Conservation (phyloP, 2,797 vertebrate species). For the Buceros bicornis region DNA sequence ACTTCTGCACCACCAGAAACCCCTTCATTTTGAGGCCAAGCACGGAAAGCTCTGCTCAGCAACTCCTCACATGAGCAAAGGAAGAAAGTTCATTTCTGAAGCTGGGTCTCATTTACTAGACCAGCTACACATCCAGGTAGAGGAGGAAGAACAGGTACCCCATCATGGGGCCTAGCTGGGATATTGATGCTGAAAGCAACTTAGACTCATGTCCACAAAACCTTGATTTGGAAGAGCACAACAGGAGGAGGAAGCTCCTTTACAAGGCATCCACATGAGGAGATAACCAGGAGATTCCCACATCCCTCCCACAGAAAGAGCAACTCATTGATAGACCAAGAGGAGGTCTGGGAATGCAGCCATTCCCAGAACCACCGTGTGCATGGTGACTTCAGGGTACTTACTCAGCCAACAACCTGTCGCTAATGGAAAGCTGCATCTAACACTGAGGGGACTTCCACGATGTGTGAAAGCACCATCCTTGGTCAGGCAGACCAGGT, state of each 20-base stretch:
- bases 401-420: slow-evolving; percentile 39
- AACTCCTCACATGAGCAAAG: not conserved
- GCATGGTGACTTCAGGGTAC: not conserved
- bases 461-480: not conserved
- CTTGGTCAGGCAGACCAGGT: not conserved
- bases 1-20: not conserved
- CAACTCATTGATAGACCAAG: not conserved
- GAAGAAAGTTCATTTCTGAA: not conserved
- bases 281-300: not conserved
- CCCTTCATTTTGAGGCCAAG: not conserved
- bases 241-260: not conserved
- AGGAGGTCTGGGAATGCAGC: slow-evolving; percentile 31
- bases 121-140: not conserved
- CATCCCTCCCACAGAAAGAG: not conserved
- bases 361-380: slow-evolving; percentile 20
- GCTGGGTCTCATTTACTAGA: not conserved
- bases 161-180: accelerated
- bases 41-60: not conserved
- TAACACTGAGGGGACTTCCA: not conserved
- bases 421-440: not conserved
- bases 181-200: accelerated
- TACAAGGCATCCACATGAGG: not conserved
- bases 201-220: not conserved
- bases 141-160: not conserved
- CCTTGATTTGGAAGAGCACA: not conserved